Evolutionary conservation across 2,113 vertebrate species (phyloP), one percentile per base, ranked within the genome.

Genomic region (Corythaixoides concolor): DNA sequence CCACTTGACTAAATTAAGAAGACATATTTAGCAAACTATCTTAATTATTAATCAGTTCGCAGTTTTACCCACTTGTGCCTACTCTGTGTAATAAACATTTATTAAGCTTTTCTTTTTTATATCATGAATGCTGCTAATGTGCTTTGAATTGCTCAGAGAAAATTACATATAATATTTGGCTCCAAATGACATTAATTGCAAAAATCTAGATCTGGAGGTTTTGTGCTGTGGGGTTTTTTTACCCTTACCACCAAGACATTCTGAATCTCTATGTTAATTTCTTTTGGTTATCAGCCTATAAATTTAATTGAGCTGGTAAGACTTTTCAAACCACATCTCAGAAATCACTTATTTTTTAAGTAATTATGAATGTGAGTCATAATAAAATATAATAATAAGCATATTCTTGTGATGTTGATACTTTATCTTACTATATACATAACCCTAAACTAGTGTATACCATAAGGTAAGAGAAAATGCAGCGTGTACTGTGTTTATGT

Each of bases 31-130:
- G 53, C 56, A 88, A 94, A 75, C 56, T 11, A 12, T 77, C 68
- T 93, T 90, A 95, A 95, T 93, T 60, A 95, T 87, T 94, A 88
- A 89, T 93, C 93, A 91, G 28, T 78, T 93, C 88, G 47, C 74
- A 90, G 80, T 72, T 68, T 92, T 84, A 95, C 27, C 67, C 93
- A 89, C 94, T 96, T 97, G 63, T 95, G 83, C 27, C n/a, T 95
- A 74, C 77, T 90, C 33, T 92, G 80, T 83, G 76, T 92, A 91
- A 93, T 73, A 95, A 94, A 96, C 85, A 90, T 94, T 94, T 91
- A 88, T 86, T 85, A 90, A 92, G 76, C 30, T 93, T 96, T 88
- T 85, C 66, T 83, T 87, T 95, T 87, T 92, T 89, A 70, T 78
- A 47, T 53, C n/a, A 93, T 91, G 86, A 95, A 96, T 95, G 75